Evolutionary conservation across 2,113 vertebrate genomes (phyloP), one percentile per base, ranked within the genome.

Genomic region (Eptatretus burgeri): DNA sequence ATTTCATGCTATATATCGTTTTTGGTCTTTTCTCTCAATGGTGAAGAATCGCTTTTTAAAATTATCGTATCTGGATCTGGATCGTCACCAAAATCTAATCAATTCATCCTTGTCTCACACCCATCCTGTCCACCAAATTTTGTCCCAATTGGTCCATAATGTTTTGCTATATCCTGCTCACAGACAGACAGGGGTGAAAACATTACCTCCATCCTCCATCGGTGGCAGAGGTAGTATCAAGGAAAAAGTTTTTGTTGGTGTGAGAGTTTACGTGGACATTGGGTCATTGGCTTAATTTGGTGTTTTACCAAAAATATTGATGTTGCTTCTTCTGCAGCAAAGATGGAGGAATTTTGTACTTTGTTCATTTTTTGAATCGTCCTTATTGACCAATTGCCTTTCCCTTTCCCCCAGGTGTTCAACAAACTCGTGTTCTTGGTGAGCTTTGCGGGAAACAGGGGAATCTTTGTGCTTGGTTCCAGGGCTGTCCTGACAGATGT

Each of bases 401-500:
- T 14, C 17, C 74, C 66, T 5, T 69, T 17, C 52, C 67, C 50
- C 51, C 74, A 96, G 91, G 77, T 96, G 60, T 76, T 87, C 67
- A 96, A 96, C 71, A 96, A 95, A 77, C 78, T 96, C 0, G 87
- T 96, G 69, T 96, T 86, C 1, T 82, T 95, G 65, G 85, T 95
- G 75, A 95, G 91, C 67, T 96, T 96, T 3, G 88, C 93, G 75
- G 91, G 91, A 49, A 96, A 96, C 69, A 85, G 88, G 1, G 91
- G 91, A 27, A 93, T 84, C 14, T 96, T 95, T 68, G 94, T 93
- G 69, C 83, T 85, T 62, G 91, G 91, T 27, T 95, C 93, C 64
- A 83, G 80, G 65, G 91, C 91, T 71, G 88, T 96, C 83, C 79
- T 96, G 71, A 91, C 91, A 85, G 91, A 96, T 5, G 71, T 96